These are phyloP conservation scores for Mustelus asterias DNA, from an alignment of 2,113 vertebrate genomes.

Conservation along the genomic window DNA sequence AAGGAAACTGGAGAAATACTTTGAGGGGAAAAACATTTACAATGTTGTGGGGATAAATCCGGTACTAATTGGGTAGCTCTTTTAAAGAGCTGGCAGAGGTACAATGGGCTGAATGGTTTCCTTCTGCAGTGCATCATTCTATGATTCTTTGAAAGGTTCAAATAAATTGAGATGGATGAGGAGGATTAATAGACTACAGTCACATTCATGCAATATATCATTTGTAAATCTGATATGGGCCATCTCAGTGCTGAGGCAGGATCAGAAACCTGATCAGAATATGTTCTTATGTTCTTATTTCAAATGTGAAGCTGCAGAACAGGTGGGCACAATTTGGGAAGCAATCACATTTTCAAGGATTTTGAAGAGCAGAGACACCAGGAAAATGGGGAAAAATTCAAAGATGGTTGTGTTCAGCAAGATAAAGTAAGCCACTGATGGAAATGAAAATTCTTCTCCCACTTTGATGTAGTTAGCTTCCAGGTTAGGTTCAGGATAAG, in stretches of 20 bases:
- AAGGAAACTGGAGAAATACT: neutral
- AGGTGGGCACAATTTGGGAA: neutral
- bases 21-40: neutral
- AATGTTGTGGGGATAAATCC: neutral
- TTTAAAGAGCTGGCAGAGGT: neutral
- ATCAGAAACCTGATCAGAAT: neutral
- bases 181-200: neutral
- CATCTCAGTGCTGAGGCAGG: neutral
- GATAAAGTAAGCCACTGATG: neutral
- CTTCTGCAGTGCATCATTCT: neutral
- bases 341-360: neutral
- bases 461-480: neutral
- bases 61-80: neutral
- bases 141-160: neutral
- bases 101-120: neutral
- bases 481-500: neutral
- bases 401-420: neutral
- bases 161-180: neutral
- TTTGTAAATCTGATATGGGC: neutral
- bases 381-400: neutral
- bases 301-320: neutral
- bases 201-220: neutral
- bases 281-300: no score
- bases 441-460: neutral
- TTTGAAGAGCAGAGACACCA: neutral